phyloP scores from a whole-genome alignment of 2,113 vertebrate species.

The Scolopax mira region DNA sequence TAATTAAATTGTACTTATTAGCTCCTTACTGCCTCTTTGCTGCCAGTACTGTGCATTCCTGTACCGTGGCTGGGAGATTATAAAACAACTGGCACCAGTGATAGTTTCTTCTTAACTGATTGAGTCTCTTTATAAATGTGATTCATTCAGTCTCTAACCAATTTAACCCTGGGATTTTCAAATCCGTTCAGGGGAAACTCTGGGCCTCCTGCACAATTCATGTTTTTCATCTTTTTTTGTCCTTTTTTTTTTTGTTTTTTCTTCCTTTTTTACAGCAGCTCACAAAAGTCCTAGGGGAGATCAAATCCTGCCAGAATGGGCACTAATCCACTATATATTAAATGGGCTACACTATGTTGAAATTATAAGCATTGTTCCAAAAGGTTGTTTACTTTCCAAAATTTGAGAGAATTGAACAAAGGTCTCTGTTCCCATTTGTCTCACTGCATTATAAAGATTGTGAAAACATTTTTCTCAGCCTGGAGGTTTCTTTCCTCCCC shows the following conservation, averaged over 20 bases:
- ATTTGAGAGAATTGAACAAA: constrained; percentile 23
- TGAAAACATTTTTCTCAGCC: not conserved
- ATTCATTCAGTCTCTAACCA: constrained; percentile 15
- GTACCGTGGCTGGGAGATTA: not conserved
- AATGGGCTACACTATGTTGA: not conserved
- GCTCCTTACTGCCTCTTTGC: not conserved
- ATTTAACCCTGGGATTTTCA: constrained; percentile 22
- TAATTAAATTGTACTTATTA: not conserved
- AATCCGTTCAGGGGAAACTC: not conserved
- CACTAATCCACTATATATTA: constrained; percentile 42
- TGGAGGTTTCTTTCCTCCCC: not conserved
- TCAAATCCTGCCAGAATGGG: constrained; percentile 38
- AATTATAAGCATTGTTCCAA: not conserved
- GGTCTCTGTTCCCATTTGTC: constrained; percentile 36
- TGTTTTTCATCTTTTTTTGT: not conserved
- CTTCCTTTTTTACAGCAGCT: not conserved
- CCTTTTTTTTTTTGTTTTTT: rapidly evolving
- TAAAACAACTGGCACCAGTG: not conserved
- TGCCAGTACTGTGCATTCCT: not conserved
- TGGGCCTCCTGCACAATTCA: not conserved
- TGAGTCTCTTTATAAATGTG: not conserved
- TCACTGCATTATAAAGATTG: constrained; percentile 24
- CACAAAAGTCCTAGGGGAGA: constrained; percentile 24
- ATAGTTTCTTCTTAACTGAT: constrained; percentile 4
- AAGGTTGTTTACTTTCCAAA: constrained; percentile 44